Percentiles rank a stretch among this genome's conserved stretches.
phyloP scores from a whole-genome alignment of 2,113 vertebrate genomes.

The Mixornis gularis region DNA sequence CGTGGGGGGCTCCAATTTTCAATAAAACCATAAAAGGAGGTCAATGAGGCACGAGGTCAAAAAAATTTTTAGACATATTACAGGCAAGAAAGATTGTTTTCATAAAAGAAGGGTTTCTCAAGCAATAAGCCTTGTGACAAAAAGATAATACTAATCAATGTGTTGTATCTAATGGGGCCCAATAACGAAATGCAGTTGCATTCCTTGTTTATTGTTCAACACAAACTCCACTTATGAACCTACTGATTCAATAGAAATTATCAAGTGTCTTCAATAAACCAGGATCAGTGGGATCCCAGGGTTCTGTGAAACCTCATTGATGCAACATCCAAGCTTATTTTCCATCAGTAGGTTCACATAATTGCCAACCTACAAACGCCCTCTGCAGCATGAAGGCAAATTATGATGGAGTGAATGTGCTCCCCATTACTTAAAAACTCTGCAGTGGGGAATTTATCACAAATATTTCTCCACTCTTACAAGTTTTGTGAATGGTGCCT shows the following conservation, averaged over 20 bases:
- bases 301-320: background rate
- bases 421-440: background rate
- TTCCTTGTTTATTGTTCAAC: background rate
- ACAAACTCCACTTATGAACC: background rate
- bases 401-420: background rate
- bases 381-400: background rate
- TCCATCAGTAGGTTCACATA: background rate
- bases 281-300: background rate
- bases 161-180: background rate
- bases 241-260: background rate
- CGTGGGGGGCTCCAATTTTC: background rate
- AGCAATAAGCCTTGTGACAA: constrained; percentile 16
- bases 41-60: background rate
- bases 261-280: background rate
- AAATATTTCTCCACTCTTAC: background rate
- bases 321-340: background rate
- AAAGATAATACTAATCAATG: constrained; percentile 13
- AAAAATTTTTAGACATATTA: background rate
- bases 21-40: background rate
- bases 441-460: background rate
- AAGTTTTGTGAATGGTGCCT: background rate
- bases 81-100: constrained; percentile 35
- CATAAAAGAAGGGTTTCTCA: constrained; percentile 24
- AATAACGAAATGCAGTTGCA: background rate
- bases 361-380: background rate